phyloP scores from a whole-genome alignment of 2,888 invertebrate genomes.

The Meghimatium bilineatum region DNA sequence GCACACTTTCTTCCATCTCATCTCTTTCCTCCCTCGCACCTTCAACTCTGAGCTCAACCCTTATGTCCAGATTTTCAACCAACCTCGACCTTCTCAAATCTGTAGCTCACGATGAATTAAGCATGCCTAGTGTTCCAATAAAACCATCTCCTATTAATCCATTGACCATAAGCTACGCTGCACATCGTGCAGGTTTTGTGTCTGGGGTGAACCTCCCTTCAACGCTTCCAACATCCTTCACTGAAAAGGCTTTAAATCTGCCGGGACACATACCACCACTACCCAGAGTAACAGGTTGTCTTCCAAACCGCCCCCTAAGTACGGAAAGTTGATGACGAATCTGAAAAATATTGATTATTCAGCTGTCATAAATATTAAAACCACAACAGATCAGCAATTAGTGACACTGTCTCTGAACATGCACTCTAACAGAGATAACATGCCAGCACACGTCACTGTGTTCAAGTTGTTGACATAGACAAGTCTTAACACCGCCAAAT shows the following conservation, averaged over 20 bases:
- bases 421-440: too few species aligned
- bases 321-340: slow-evolving; percentile 19
- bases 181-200: slow-evolving; percentile 21
- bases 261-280: neutral
- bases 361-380: neutral
- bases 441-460: too few species aligned
- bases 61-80: slow-evolving; percentile 49
- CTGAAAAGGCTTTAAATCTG: slow-evolving; percentile 20
- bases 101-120: slow-evolving; percentile 47
- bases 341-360: neutral
- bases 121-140: slow-evolving; percentile 63
- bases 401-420: too few species aligned
- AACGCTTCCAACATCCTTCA: neutral
- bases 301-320: slow-evolving; percentile 29
- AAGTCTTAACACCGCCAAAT: too few species aligned
- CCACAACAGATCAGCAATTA: neutral
- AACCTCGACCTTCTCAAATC: slow-evolving; percentile 54
- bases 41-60: slow-evolving; percentile 24
- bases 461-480: too few species aligned
- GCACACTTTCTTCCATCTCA: slow-evolving; percentile 54
- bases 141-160: slow-evolving; percentile 70
- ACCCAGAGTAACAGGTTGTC: slow-evolving; percentile 4
- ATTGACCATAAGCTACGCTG: slow-evolving; percentile 48
- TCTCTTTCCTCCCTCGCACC: slow-evolving; percentile 39
- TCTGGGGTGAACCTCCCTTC: slow-evolving; percentile 17